Evolutionary conservation across 2,888 invertebrate species (phyloP), one percentile per base, ranked within the genome.

Genomic region (Habroteleia sp.): DNA sequence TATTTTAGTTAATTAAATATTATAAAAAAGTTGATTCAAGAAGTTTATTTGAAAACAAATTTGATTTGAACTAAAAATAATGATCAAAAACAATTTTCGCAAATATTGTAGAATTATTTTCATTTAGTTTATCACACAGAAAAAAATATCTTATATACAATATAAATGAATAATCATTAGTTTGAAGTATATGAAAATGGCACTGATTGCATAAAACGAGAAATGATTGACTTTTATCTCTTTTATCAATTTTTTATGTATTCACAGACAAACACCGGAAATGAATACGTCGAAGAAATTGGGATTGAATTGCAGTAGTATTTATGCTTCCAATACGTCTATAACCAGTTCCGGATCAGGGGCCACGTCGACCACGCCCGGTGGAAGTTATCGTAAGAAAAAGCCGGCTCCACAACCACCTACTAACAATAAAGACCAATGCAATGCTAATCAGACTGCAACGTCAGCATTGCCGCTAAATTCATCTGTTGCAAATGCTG

Each of bases 321-420:
- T 82, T 17, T 85, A 85, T 72, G 88, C 88, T 1, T 90, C 90
- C 0, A 89, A 86, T 56, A 88, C 88, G 27, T 90, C 90, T 1
- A 80, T 90, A 71, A 88, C 88, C 4, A 89, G 88, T 69, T 82
- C 82, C 8, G 84, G 84, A 63, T 87, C 86, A 1, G 84, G 88
- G 63, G 89, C 89, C 76, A 88, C 91, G 50, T 89, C 89, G 68
- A 90, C 90, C 77, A 88, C 91, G 52, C 90, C 89, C 79, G 79
- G 90, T 83, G 84, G 90, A 82, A 87, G 91, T 46, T 90, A 90
- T 1, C 90, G 92, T 31, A 92, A 92, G 84, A 94, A 94, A 85
- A 91, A 92, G 62, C 92, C 91, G 13, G 94, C 94, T n/a, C 94
- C 94, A 2, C 91, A 91, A 23, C 94, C 94, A 52, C 93, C 91